phyloP scores from a whole-genome alignment of 2,113 vertebrate genomes.

The Eonycteris spelaea region DNA sequence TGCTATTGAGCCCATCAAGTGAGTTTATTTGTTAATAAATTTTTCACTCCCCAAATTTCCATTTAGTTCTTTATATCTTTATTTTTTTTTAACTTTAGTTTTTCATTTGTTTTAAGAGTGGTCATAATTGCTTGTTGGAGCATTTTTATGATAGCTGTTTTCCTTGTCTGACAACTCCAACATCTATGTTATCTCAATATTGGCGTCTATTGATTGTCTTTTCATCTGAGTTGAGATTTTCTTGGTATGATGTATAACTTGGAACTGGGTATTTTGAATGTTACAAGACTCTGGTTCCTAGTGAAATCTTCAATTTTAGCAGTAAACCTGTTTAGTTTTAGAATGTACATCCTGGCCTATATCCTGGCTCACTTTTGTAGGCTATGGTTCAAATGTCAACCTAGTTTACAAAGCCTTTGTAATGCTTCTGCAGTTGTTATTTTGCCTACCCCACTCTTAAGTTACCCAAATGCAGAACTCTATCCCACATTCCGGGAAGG shows the following conservation, averaged over 20 bases:
- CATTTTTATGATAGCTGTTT: background rate
- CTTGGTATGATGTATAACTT: background rate
- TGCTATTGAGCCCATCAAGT: background rate
- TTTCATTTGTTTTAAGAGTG: conserved; percentile 9
- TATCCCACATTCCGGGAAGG: background rate
- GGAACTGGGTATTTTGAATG: background rate
- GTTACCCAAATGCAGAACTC: background rate
- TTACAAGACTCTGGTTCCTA: background rate
- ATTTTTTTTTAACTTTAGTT: background rate
- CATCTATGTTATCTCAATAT: background rate
- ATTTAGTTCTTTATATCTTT: background rate
- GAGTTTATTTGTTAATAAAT: background rate
- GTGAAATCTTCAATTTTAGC: background rate
- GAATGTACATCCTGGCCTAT: background rate
- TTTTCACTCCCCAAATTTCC: conserved; percentile 13
- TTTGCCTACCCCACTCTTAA: background rate
- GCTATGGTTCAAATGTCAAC: background rate
- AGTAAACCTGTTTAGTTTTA: background rate
- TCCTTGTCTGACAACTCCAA: background rate
- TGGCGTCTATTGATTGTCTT: background rate
- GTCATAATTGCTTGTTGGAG: background rate
- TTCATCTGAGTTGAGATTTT: conserved; percentile 7
- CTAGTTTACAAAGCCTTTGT: background rate
- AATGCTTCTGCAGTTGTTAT: background rate
- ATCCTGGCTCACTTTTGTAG: background rate